Conservation (phyloP, 2,888 invertebrate species). For the Patella caerulea region DNA sequence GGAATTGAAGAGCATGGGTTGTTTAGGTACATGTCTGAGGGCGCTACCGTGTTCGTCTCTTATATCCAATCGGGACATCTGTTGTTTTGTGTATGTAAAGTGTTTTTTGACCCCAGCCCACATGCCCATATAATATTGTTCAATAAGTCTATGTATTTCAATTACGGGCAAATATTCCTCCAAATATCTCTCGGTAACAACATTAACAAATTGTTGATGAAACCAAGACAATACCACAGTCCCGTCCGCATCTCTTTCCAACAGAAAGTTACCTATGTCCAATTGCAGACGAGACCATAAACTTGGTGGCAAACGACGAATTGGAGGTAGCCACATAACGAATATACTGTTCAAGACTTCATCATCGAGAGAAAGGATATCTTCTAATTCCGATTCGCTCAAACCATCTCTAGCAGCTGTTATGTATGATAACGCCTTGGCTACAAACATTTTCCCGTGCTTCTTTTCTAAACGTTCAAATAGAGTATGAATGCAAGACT, state of each 20-base stretch:
- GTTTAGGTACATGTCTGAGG: constrained; percentile 60
- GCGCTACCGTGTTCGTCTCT: constrained; percentile 44
- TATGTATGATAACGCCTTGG: constrained; percentile 54
- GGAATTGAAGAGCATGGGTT: constrained; percentile 54
- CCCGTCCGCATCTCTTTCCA: constrained; percentile 51
- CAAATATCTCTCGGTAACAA: constrained; percentile 51
- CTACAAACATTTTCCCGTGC: constrained; percentile 52
- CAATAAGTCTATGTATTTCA: constrained; percentile 54
- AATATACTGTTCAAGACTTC: constrained; percentile 54
- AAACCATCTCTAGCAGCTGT: constrained; percentile 56
- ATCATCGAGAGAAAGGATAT: constrained; percentile 63
- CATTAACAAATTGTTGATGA: constrained; percentile 53
- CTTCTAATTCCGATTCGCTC: constrained; percentile 62
- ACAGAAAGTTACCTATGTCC: constrained; percentile 51
- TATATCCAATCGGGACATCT: constrained; percentile 44
- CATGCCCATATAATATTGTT: constrained; percentile 64
- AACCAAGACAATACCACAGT: constrained; percentile 60
- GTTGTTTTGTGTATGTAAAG: constrained; percentile 48
- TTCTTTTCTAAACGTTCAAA: constrained; percentile 54
- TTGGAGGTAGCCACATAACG: constrained; percentile 53
- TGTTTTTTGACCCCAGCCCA: constrained; percentile 63
- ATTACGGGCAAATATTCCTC: constrained; percentile 18
- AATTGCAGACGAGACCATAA: constrained; percentile 53
- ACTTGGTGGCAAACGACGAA: constrained; percentile 58
- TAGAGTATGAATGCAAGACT: constrained; percentile 52